Evolutionary conservation across 2,113 vertebrate genomes (phyloP).

Genomic region (Columbina picui): DNA sequence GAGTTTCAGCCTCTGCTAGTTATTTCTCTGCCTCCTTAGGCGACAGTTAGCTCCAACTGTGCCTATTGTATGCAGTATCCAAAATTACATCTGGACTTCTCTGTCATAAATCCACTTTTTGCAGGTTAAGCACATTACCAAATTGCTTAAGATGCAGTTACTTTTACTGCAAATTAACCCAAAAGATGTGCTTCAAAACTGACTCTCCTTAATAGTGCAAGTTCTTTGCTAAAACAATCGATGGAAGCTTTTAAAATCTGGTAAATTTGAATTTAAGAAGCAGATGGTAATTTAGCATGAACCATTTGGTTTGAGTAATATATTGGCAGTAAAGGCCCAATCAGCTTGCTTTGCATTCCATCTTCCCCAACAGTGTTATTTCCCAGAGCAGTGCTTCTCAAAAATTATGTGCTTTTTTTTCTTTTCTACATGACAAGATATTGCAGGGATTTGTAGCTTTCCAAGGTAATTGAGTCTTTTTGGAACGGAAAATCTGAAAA

Average conservation of each 20-base stretch:
- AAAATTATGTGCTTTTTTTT: conserved; percentile 52
- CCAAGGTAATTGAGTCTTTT: conserved; percentile 30
- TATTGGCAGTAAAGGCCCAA: conserved; percentile 50
- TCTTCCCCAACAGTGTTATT: conserved; percentile 50
- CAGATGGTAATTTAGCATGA: conserved; percentile 67
- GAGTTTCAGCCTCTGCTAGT: neutral
- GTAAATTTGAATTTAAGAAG: conserved; percentile 44
- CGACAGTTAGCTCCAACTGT: neutral
- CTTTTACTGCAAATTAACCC: conserved; percentile 54
- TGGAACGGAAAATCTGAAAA: conserved; percentile 20
- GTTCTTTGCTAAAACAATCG: conserved; percentile 49
- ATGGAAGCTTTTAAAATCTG: conserved; percentile 59
- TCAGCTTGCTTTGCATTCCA: conserved; percentile 30
- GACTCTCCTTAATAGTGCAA: conserved; percentile 7
- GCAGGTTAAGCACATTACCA: conserved; percentile 51
- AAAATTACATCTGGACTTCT: conserved; percentile 39
- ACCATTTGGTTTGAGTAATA: conserved; percentile 66
- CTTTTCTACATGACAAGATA: conserved; percentile 43
- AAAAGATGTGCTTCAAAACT: neutral
- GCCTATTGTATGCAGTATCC: neutral
- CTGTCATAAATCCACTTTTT: conserved; percentile 40
- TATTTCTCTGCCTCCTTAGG: neutral
- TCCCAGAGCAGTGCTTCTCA: conserved; percentile 58
- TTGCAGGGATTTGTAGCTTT: conserved; percentile 60
- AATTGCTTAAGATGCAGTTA: conserved; percentile 46